Evolutionary conservation across 2,888 invertebrate genomes (phyloP), one percentile per base, ranked within the genome.

Genomic region (Incurvaria masculella): DNA sequence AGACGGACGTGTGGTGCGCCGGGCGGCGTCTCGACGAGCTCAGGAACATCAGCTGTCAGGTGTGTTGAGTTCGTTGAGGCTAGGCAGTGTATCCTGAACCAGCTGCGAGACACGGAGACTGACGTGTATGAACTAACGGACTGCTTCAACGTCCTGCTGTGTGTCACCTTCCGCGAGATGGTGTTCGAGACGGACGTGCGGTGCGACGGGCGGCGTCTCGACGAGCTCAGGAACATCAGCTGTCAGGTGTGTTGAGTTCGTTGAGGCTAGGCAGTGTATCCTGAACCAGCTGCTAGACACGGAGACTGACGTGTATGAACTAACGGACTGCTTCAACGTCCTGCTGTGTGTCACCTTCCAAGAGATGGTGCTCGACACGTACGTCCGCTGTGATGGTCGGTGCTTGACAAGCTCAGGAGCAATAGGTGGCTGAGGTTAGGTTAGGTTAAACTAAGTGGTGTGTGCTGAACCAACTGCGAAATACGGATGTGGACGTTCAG

Each of bases 121-220:
- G 85, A 88, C 43, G 59, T 81, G 0, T 56, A 59, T 0, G 57
- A 78, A 18, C 69, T 89, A 6, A 73, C 69, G 26, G 88, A 91
- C 45, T 81, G 81, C 23, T 91, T 91, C 64, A 84, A 84, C 62
- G 69, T 75, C 33, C 65, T 88, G 48, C 74, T 83, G 20, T 85
- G 85, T 56, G 66, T 82, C 47, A 79, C 86, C 38, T 95, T 97
- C 64, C 79, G 95, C 21, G 83, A 87, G 27, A 72, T 93, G 57
- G 84, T 96, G 56, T 87, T 96, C 53, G 88, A 93, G 59, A 85
- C 82, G 1, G 81, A 87, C 46, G 66, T 70, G 16, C 80, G 94
- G 61, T 94, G 94, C 61, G 99, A 99, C 68, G 99, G 98, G 0
- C 79, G 99, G 27, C 68, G 69, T 26, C 68, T 88, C 21, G 83